A percentile compares a stretch with the other conserved stretches of the same genome.
These are phyloP conservation scores for Prochilodus magdalenae DNA, from an alignment of 2,113 vertebrate species.

Conservation along the genomic window DNA sequence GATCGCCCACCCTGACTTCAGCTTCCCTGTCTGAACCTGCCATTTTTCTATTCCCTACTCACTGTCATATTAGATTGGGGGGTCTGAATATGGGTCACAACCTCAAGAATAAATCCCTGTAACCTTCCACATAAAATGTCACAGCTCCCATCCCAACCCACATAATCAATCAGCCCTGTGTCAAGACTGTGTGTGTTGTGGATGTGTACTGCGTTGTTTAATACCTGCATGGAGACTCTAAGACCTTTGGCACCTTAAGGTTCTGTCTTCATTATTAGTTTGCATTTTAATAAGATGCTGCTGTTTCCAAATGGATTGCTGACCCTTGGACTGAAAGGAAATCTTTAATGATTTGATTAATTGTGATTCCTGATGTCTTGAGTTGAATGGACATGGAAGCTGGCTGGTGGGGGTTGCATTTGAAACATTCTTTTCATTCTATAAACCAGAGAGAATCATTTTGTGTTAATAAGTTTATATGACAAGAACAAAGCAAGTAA, in stretches of 20 bases:
- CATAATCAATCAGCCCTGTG: conserved; percentile 23
- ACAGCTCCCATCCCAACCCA: background rate
- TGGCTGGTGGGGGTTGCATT: background rate
- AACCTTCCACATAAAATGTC: background rate
- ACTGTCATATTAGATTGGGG: conserved; percentile 3
- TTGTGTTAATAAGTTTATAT: background rate
- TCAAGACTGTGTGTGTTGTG: background rate
- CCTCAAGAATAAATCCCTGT: conserved; percentile 18
- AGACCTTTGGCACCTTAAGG: background rate
- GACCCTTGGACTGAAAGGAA: background rate
- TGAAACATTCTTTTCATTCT: background rate
- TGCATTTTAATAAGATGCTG: conserved; percentile 47
- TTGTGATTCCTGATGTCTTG: background rate
- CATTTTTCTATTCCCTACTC: background rate
- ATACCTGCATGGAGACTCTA: background rate
- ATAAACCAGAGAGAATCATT: background rate
- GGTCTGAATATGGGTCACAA: background rate
- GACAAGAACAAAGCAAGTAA: too few relatives aligned
- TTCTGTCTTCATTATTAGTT: conserved; percentile 37
- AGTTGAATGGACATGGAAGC: background rate
- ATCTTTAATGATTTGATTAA: too few relatives aligned
- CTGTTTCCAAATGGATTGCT: conserved; percentile 41
- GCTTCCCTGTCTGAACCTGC: background rate
- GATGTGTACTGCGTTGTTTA: background rate
- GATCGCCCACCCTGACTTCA: background rate